Conservation (phyloP, 1,140 invertebrate genomes). For the Tetramorium alpestre region DNA sequence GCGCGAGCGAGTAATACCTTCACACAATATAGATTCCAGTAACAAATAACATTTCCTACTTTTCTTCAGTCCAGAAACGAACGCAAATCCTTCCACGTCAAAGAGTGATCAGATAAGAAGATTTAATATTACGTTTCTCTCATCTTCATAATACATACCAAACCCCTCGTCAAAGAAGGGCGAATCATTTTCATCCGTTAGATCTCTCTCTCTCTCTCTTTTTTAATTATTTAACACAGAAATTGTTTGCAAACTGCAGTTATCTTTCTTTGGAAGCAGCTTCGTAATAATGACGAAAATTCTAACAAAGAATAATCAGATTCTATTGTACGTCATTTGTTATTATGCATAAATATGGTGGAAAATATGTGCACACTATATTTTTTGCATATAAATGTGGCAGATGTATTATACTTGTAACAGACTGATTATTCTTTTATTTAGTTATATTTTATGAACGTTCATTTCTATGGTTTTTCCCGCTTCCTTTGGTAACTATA, state of each 20-base stretch:
- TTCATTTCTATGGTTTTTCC: neutral
- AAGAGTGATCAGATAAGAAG: constrained; percentile 42
- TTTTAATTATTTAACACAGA: neutral
- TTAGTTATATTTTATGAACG: neutral
- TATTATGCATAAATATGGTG: neutral
- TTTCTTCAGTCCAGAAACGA: constrained; percentile 8
- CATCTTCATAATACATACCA: constrained; percentile 11
- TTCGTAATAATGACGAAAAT: neutral
- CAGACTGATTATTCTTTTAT: neutral
- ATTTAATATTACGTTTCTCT: constrained; percentile 41
- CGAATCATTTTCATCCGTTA: constrained; percentile 20
- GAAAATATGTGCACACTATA: neutral
- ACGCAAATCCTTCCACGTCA: constrained; percentile 22
- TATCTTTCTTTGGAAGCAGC: neutral
- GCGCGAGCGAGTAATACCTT: constrained; percentile 34
- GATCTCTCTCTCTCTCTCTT: neutral
- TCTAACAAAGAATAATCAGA: neutral
- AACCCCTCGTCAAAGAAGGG: constrained; percentile 7
- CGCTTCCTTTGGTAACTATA: neutral
- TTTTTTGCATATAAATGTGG: neutral
- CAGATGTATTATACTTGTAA: neutral
- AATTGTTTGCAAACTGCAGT: neutral
- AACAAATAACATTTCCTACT: constrained; percentile 53
- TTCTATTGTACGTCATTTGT: neutral
- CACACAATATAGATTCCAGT: constrained; percentile 27